Base-by-base conservation (phyloP, 1,140 invertebrate species). In the Microplitis mediator region DNA sequence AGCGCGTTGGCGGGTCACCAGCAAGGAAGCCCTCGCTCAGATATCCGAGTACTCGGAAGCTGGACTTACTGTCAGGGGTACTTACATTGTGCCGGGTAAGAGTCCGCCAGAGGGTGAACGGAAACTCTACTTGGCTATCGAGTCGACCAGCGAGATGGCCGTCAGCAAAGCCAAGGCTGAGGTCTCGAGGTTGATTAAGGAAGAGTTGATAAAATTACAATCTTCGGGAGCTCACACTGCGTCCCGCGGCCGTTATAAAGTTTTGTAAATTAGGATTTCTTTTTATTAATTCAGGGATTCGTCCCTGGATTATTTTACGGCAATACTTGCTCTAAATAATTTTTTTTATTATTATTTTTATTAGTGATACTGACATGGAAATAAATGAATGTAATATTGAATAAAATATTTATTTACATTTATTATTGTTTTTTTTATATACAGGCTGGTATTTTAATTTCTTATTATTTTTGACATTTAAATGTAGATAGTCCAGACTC, bases 1-100 rank as follows among this genome's bases (percentile, higher is more conserved):
- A 84, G 97, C 98, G 0, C 89, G 98, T 71, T 99, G 97, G 97
- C 91, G 96, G 75, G 96, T 99, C n/a, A 99, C 98, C 1, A 98
- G 96, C 63, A 98, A 98, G 90, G 98, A 99, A 88, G 97, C 97
- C 1, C 86, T 99, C 65, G 97, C 97, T 1, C 97, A 99, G 81
- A 99, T 99, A 77, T 97, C 96, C 23, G 98, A 99, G 85, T 99
- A 99, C 86, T 98, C 97, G 0, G 98, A 99, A 86, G 98, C 98
- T 3, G 98, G 98, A 61, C 95, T 99, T 31, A 99, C 98, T 0
- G 98, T 99, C 0, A 90, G 98, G 45, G 98, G 98, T n/a, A 98
- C 97, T 0, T 99, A 97, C 82, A 96, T 97, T 62, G 94, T 92
- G 0, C 89, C 94, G 8, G 95, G 95, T n/a, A 97, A 97, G 84